Evolutionary conservation across 2,888 invertebrate species (phyloP), one percentile per base, ranked within the genome.

Genomic region (Xylota segnis): DNA sequence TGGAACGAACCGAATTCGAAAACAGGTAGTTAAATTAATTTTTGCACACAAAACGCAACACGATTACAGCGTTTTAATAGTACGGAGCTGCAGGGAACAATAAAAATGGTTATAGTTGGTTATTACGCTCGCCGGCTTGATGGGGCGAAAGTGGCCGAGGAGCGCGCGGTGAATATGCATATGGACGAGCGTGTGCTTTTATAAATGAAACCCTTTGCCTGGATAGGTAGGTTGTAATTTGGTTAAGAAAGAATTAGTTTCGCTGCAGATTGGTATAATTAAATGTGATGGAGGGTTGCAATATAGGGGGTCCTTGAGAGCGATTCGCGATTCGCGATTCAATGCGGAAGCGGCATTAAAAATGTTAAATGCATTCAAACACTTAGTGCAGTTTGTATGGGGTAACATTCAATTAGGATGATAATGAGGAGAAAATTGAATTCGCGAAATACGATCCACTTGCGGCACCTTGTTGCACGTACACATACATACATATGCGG

Each of bases 21-120:
- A 83, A 79, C 83, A 75, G 83, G 83, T 83, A 79, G 83, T 84
- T 84, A 75, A 84, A 84, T 79, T 84, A 70, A 84, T 84, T 84
- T 84, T 70, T 79, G 70, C 79, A 79, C 70, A 74, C 68, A 84
- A 75, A 84, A 79, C 83, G 79, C 79, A 84, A 70, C 63, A 79
- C 83, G 74, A 63, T 65, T 79, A 45, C 45, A 58, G 83, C 40
- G 47, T 65, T 79, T 74, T 84, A 84, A 79, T 84, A 75, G 79
- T 70, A 84, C 79, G 58, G 40, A 68, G 50, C 63, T 7, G 59
- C 61, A 71, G 43, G 14, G 54, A 37, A 78, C 61, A 70, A 61
- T 50, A 79, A 79, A 78, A 83, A 52, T 56, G 45, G 47, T 56
- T 77, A 45, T 5, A 34, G 66, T 63, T 65, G 70, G 29, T 70